Conservation (phyloP, 2,888 invertebrate genomes). For the Trissolcus japonicus region DNA sequence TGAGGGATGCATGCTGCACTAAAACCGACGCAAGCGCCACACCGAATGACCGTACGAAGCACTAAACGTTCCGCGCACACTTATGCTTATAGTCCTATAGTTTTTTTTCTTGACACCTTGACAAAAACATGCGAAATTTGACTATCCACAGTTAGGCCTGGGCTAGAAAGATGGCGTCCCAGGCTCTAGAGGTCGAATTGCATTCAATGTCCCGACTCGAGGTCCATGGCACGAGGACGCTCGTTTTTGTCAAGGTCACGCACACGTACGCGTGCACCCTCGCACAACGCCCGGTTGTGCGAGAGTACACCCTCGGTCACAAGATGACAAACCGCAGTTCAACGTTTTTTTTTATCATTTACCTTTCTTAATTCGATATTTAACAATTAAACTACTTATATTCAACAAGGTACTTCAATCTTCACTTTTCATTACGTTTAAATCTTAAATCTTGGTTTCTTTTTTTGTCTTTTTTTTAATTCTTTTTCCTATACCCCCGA, state of each 20-base stretch:
- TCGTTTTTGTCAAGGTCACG: slow-evolving; percentile 38
- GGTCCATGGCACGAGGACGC: slow-evolving; percentile 21
- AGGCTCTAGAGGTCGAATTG: background rate
- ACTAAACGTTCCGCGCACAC: slow-evolving; percentile 46
- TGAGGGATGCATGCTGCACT: slow-evolving; percentile 53
- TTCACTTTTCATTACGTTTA: slow-evolving; percentile 57
- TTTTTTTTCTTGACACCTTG: slow-evolving; percentile 3
- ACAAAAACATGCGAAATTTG: slow-evolving; percentile 4
- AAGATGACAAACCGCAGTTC: slow-evolving; percentile 48
- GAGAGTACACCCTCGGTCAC: slow-evolving; percentile 7
- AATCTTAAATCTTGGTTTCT: slow-evolving; percentile 13
- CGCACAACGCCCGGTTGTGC: background rate
- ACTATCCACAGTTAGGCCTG: background rate
- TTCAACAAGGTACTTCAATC: slow-evolving; percentile 75
- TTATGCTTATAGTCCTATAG: slow-evolving; percentile 15
- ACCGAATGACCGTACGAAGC: slow-evolving; percentile 51
- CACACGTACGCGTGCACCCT: slow-evolving; percentile 2
- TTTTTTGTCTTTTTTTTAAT: slow-evolving; percentile 35
- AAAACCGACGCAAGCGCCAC: slow-evolving; percentile 54
- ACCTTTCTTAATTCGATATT: slow-evolving; percentile 41
- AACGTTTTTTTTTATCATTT: slow-evolving; percentile 7
- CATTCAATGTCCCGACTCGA: slow-evolving; percentile 2
- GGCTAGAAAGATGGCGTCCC: slow-evolving; percentile 1
- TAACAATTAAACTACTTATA: slow-evolving; percentile 72
- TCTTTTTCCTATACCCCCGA: slow-evolving; percentile 64